Evolutionary conservation across 2,888 invertebrate genomes (phyloP).

Genomic region (Rutpela maculata): DNA sequence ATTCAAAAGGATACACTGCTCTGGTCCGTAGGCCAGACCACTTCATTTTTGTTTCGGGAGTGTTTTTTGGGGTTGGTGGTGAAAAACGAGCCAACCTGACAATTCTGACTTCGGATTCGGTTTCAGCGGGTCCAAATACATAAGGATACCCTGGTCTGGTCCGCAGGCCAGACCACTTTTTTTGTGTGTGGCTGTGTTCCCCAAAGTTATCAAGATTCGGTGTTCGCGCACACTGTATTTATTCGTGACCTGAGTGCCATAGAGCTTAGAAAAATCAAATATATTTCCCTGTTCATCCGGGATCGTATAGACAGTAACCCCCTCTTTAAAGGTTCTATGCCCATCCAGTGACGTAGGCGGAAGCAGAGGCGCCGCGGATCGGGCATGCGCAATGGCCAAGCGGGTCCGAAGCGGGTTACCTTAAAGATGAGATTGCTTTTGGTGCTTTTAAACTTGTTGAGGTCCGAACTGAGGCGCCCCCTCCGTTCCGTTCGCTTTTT

Average conservation of each 20-base stretch:
- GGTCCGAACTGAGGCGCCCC: slow-evolving; percentile 96
- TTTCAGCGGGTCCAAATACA: no score
- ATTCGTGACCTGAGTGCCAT: neutral
- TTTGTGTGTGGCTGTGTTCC: no score
- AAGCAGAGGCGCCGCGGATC: slow-evolving; percentile 73
- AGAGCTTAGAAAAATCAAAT: neutral
- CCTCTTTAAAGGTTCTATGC: slow-evolving; percentile 22
- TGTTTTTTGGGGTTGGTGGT: no score
- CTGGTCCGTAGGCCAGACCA: no score
- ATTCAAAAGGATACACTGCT: no score
- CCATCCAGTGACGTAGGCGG: slow-evolving; percentile 60
- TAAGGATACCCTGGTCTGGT: no score
- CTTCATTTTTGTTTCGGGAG: no score
- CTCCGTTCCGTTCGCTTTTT: slow-evolving; percentile 98
- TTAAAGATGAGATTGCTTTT: slow-evolving; percentile 99
- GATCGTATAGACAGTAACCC: slow-evolving; percentile 14
- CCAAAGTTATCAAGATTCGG: no score
- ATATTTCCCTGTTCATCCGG: slow-evolving; percentile 13
- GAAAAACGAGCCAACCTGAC: no score
- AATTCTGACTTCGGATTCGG: no score
- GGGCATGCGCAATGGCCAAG: slow-evolving; percentile 71
- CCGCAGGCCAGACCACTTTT: no score
- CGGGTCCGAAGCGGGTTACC: slow-evolving; percentile 85
- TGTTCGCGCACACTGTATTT: neutral
- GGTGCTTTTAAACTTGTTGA: slow-evolving; percentile 94